Percentiles rank a stretch among this genome's conserved stretches.
Evolutionary conservation across 2,113 vertebrate species (phyloP).

Genomic region (Ammodytes dubius): DNA sequence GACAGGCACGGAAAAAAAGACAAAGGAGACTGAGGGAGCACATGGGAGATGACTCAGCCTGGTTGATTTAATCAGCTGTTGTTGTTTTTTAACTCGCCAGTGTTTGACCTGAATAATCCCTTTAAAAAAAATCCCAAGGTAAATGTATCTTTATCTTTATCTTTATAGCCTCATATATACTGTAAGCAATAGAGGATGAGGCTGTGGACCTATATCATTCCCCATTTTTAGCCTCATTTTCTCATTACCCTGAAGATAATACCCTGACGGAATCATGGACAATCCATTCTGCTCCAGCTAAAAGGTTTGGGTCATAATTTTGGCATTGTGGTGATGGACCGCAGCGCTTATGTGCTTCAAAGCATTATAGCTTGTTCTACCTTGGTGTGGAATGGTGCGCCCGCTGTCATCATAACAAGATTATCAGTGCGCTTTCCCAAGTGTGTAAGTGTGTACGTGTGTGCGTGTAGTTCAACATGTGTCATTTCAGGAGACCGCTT

Average conservation of each 20-base stretch:
- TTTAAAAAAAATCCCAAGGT: neutral
- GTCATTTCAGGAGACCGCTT: constrained; percentile 60
- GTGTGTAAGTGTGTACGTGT: constrained; percentile 3
- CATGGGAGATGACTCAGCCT: constrained; percentile 37
- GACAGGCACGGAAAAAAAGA: neutral
- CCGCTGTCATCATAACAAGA: constrained; percentile 5
- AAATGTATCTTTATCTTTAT: neutral
- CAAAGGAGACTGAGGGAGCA: neutral
- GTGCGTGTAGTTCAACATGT: constrained; percentile 41
- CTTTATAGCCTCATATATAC: neutral
- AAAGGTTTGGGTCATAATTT: constrained; percentile 43
- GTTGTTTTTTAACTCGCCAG: neutral
- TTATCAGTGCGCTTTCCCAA: neutral
- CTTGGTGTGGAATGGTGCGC: neutral
- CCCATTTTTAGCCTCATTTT: constrained; percentile 22
- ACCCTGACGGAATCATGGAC: constrained; percentile 30
- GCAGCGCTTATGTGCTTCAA: neutral
- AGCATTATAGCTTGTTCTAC: neutral
- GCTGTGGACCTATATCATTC: neutral
- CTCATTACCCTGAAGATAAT: constrained; percentile 36
- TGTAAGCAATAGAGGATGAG: neutral
- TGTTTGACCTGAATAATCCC: constrained; percentile 18
- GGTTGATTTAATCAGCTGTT: constrained; percentile 21
- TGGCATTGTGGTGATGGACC: constrained; percentile 1
- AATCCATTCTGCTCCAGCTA: constrained; percentile 20